These are phyloP conservation scores for Drosophila gunungcola DNA, from an alignment of 1,140 invertebrate genomes.

Conservation along the genomic window DNA sequence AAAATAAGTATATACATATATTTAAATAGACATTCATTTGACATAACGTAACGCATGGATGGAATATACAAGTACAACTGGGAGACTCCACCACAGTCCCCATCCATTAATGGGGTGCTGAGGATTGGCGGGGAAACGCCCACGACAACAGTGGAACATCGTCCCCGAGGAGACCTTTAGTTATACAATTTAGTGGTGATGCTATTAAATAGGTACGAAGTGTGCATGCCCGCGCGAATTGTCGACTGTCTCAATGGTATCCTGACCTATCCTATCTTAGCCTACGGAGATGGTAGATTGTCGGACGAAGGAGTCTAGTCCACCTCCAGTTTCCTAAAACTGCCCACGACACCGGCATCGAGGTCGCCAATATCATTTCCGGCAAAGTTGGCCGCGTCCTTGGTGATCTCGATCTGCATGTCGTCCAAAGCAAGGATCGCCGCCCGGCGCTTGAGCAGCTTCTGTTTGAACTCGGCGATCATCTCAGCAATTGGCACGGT, in stretches of 20 bases:
- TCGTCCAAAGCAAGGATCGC: slow-evolving; percentile 90
- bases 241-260: slow-evolving; percentile 77
- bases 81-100: slow-evolving; percentile 25
- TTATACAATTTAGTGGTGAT: slow-evolving; percentile 62
- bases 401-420: slow-evolving; percentile 90
- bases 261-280: slow-evolving; percentile 68
- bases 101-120: background rate
- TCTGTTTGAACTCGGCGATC: slow-evolving; percentile 90
- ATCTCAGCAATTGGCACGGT: slow-evolving; percentile 91
- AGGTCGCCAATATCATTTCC: slow-evolving; percentile 88
- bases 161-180: slow-evolving; percentile 24
- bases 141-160: background rate
- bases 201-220: slow-evolving; percentile 56
- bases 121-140: background rate
- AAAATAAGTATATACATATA: slow-evolving; percentile 58
- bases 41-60: slow-evolving; percentile 59
- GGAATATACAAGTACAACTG: slow-evolving; percentile 49
- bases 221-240: slow-evolving; percentile 60
- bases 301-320: slow-evolving; percentile 86
- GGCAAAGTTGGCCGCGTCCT: slow-evolving; percentile 87
- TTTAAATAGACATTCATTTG: slow-evolving; percentile 65
- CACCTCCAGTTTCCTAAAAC: slow-evolving; percentile 92
- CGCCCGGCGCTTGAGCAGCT: slow-evolving; percentile 88
- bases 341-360: slow-evolving; percentile 89
- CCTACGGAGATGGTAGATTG: slow-evolving; percentile 20